A percentile compares a stretch with the other conserved stretches of the same genome.
Evolutionary conservation across 2,113 vertebrate genomes (phyloP).

Genomic region (Eublepharis macularius): DNA sequence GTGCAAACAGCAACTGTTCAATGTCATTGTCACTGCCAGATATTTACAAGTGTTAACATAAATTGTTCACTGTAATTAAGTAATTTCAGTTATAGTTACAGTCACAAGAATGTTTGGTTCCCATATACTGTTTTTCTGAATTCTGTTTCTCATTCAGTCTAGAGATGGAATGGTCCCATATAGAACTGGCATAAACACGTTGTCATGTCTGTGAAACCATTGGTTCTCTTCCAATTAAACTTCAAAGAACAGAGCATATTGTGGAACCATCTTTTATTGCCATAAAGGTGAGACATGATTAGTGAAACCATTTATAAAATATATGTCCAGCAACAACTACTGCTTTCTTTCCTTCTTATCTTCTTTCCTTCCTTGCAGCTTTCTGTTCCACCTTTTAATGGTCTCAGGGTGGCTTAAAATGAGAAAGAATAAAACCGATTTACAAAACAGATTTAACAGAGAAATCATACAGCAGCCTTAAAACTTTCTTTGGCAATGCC

Average conservation of each 20-base stretch:
- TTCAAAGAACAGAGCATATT: slow-evolving; percentile 70
- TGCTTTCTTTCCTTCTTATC: too few species aligned
- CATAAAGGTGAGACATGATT: slow-evolving; percentile 65
- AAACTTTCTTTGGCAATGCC: too few species aligned
- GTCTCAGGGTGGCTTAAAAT: too few species aligned
- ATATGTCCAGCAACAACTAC: background rate
- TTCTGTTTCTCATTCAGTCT: slow-evolving; percentile 59
- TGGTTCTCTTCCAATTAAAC: slow-evolving; percentile 73
- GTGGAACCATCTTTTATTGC: slow-evolving; percentile 73
- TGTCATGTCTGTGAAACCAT: slow-evolving; percentile 71
- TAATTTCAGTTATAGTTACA: background rate
- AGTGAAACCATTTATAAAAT: background rate
- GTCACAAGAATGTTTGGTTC: background rate
- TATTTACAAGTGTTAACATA: background rate
- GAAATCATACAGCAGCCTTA: too few species aligned
- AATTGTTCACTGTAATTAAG: background rate
- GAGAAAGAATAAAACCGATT: too few species aligned
- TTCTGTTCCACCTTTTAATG: too few species aligned
- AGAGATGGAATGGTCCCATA: slow-evolving; percentile 72
- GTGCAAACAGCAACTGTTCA: background rate
- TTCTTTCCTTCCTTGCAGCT: too few species aligned
- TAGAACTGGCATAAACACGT: slow-evolving; percentile 71
- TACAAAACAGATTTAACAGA: too few species aligned
- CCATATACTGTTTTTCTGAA: background rate
- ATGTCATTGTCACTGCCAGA: background rate